phyloP scores from a whole-genome alignment of 2,888 invertebrate species.

The Xiphydria camelus region DNA sequence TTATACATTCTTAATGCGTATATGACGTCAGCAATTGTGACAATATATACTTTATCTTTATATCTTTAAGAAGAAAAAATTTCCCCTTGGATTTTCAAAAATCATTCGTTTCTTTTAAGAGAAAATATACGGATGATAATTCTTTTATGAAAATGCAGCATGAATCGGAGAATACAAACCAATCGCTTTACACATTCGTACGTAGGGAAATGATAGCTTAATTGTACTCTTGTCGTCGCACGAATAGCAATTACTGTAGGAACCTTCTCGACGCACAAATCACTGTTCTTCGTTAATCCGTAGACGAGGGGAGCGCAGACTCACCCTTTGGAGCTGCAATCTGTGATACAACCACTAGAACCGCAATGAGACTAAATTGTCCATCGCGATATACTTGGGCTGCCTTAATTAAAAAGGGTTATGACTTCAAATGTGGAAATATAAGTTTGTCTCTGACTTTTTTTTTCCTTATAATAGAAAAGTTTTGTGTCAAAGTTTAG shows the following conservation, averaged over 20 bases:
- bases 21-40: no score
- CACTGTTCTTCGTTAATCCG: constrained; percentile 15
- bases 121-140: no score
- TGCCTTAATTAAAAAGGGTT: constrained; percentile 1
- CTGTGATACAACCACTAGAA: constrained; percentile 35
- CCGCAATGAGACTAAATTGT: constrained; percentile 22
- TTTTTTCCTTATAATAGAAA: not conserved
- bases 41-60: no score
- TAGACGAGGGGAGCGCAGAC: constrained; percentile 26
- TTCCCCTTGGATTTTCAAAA: no score
- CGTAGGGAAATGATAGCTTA: not conserved
- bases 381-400: constrained; percentile 3
- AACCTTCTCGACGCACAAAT: constrained; percentile 21
- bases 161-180: no score
- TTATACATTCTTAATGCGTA: no score
- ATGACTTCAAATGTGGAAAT: not conserved
- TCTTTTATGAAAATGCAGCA: no score
- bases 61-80: no score
- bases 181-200: no score
- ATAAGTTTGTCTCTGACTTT: not conserved
- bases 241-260: constrained; percentile 23
- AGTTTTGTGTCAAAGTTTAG: not conserved
- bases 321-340: constrained; percentile 29
- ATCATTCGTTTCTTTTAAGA: no score
- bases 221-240: constrained; percentile 13